Conservation (phyloP, 2,888 invertebrate species). For the Caenorhabditis sp. region DNA sequence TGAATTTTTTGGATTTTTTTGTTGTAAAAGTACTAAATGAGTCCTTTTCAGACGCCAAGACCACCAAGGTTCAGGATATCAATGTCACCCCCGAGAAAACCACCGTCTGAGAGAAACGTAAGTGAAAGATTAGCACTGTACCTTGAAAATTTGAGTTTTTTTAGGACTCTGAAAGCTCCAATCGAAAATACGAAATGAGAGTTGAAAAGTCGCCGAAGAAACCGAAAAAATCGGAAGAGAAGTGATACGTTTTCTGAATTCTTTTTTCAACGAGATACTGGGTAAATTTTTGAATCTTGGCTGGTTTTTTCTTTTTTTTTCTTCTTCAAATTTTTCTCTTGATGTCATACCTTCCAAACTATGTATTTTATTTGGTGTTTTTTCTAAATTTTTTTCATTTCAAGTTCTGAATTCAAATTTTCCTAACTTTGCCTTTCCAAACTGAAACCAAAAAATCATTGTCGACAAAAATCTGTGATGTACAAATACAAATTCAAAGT, state of each 20-base stretch:
- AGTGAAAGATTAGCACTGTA: not conserved
- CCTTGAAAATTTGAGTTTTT: conserved; percentile 7
- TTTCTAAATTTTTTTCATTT: conserved; percentile 6
- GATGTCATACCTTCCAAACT: not conserved
- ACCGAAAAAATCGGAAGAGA: conserved; percentile 50
- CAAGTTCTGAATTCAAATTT: not conserved
- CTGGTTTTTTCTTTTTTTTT: conserved; percentile 33
- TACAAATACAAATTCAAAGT: conserved; percentile 23
- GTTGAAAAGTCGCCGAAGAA: conserved; percentile 66
- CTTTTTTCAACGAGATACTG: conserved; percentile 16
- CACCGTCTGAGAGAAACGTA: conserved; percentile 58
- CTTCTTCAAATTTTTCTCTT: conserved; percentile 9
- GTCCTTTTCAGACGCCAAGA: conserved; percentile 68
- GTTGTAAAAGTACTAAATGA: not conserved
- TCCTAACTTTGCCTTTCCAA: conserved; percentile 32
- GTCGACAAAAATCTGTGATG: conserved; percentile 64
- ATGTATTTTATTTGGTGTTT: conserved; percentile 13
- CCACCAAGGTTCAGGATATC: conserved; percentile 80
- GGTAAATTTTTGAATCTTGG: conserved; percentile 33
- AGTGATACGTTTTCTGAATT: not conserved
- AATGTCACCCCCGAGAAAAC: conserved; percentile 75
- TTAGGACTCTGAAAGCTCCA: conserved; percentile 63
- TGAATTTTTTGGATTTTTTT: not conserved
- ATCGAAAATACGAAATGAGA: conserved; percentile 69
- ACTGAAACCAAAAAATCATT: too few relatives aligned